phyloP scores from a whole-genome alignment of 2,797 vertebrate species.

The Craterocephalus amniculus region DNA sequence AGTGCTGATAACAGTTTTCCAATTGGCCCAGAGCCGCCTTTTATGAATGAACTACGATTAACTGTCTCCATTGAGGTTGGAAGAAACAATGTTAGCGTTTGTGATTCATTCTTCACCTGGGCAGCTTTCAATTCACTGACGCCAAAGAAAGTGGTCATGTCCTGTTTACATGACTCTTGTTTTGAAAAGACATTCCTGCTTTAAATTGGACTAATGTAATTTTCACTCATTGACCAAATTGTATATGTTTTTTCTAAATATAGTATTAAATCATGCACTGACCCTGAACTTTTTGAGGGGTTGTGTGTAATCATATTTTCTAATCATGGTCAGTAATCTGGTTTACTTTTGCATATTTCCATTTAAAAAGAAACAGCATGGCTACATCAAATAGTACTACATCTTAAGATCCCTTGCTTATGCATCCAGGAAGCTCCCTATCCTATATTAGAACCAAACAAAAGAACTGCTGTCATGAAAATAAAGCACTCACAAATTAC shows the following conservation, averaged over 20 bases:
- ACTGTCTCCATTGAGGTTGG: background rate
- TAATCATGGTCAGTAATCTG: constrained; percentile 10
- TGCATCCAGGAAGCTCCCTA: background rate
- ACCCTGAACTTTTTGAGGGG: background rate
- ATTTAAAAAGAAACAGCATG: background rate
- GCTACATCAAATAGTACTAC: background rate
- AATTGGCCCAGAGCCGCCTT: constrained; percentile 17
- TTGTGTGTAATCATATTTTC: constrained; percentile 1
- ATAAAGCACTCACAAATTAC: too few relatives aligned
- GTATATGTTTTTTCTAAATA: background rate
- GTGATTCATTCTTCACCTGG: constrained; percentile 40
- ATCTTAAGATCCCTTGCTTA: background rate
- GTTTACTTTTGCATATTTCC: background rate
- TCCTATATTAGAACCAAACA: too few relatives aligned
- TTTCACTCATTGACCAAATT: constrained; percentile 21
- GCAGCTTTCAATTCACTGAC: constrained; percentile 45
- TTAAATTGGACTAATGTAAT: constrained; percentile 31
- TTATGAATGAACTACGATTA: constrained; percentile 46
- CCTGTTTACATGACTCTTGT: constrained; percentile 58
- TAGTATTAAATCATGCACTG: background rate
- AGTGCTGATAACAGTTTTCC: constrained; percentile 9
- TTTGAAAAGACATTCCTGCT: constrained; percentile 32
- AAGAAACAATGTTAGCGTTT: constrained; percentile 16
- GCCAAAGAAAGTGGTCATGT: constrained; percentile 58
- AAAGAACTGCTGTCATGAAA: background rate